Evolutionary conservation across 2,888 invertebrate genomes (phyloP).

Genomic region (Trissolcus brochymenae): DNA sequence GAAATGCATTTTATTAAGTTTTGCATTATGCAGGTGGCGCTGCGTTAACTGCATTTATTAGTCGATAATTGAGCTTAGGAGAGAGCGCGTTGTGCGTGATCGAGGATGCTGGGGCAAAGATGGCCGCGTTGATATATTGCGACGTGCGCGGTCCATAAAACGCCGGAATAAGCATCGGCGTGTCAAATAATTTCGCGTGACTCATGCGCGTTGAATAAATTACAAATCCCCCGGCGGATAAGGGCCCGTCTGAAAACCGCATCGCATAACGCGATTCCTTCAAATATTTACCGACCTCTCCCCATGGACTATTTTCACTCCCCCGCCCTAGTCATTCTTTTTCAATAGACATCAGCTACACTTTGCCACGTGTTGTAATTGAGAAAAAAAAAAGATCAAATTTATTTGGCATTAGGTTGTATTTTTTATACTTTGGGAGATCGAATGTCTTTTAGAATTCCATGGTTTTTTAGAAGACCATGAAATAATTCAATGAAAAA

Average conservation of each 20-base stretch:
- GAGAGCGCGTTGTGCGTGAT: no score
- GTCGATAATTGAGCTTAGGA: not conserved
- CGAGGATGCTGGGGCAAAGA: constrained; percentile 2
- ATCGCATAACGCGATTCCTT: constrained; percentile 63
- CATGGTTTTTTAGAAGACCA: no score
- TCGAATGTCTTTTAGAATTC: no score
- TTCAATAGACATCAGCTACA: no score
- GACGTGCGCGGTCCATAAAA: constrained; percentile 30
- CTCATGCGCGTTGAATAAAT: constrained; percentile 63
- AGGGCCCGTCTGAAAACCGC: constrained; percentile 64
- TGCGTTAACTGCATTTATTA: constrained; percentile 9
- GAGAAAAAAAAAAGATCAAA: not conserved
- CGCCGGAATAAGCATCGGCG: constrained; percentile 49
- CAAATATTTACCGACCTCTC: constrained; percentile 70
- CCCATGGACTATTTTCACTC: constrained; percentile 28
- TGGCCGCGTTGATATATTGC: constrained; percentile 1
- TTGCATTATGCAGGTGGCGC: constrained; percentile 1
- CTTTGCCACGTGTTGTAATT: constrained; percentile 24
- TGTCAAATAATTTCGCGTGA: constrained; percentile 47
- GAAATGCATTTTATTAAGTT: constrained; percentile 1
- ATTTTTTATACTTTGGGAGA: no score
- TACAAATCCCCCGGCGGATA: constrained; percentile 60
- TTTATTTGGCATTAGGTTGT: no score
- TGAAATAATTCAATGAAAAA: no score
- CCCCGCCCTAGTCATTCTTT: no score